phyloP scores from a whole-genome alignment of 2,113 vertebrate genomes.

The Myrmecobius fasciatus region DNA sequence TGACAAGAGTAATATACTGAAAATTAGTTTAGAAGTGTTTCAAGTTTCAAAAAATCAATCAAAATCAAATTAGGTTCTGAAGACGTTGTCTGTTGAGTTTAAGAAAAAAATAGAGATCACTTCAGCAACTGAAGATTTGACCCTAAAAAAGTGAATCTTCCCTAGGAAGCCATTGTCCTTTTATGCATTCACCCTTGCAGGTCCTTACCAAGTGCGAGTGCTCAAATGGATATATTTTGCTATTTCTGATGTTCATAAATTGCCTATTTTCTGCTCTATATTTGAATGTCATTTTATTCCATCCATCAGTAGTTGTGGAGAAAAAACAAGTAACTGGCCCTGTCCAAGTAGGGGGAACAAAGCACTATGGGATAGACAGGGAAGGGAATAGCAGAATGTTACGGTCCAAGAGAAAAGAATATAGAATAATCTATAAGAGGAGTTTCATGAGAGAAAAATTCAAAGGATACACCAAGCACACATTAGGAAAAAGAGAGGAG shows the following conservation, averaged over 20 bases:
- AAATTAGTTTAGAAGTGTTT: slow-evolving; percentile 91
- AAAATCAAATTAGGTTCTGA: slow-evolving; percentile 89
- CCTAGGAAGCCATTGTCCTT: slow-evolving; percentile 46
- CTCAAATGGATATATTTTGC: not conserved
- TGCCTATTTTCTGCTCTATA: slow-evolving; percentile 50
- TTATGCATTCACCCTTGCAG: not conserved
- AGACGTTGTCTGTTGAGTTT: slow-evolving; percentile 85
- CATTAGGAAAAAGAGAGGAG: not conserved
- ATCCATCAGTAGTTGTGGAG: not conserved
- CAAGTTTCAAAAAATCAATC: slow-evolving; percentile 90
- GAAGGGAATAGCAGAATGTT: not conserved
- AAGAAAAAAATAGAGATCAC: slow-evolving; percentile 84
- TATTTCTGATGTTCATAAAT: slow-evolving; percentile 8
- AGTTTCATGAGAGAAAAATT: not conserved
- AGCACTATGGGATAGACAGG: not conserved
- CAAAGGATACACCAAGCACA: not conserved
- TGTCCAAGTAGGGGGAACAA: not conserved
- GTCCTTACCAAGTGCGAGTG: slow-evolving; percentile 39
- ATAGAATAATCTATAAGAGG: not conserved
- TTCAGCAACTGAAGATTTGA: slow-evolving; percentile 73
- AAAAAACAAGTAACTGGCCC: not conserved
- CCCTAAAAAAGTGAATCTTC: slow-evolving; percentile 60
- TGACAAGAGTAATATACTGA: slow-evolving; percentile 89
- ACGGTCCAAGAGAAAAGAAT: not conserved
- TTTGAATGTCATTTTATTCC: slow-evolving; percentile 36